These are phyloP conservation scores for Actinia tenebrosa DNA, from an alignment of 64 coral and sea anemone genomes.

Conservation along the genomic window DNA sequence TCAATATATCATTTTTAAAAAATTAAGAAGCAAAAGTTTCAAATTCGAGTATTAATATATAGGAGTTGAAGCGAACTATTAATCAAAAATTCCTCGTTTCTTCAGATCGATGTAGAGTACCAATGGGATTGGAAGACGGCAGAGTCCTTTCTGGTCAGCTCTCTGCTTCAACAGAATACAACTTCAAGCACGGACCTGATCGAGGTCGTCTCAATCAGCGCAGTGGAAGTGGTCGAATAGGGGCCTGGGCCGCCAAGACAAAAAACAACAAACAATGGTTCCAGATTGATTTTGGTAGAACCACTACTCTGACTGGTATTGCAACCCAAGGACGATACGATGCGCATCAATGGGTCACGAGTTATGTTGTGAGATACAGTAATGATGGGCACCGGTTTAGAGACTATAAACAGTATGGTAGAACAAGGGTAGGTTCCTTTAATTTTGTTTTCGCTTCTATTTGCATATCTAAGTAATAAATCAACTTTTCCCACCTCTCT, in stretches of 20 bases:
- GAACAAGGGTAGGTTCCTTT: conserved; percentile 22
- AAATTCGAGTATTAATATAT: too few species aligned
- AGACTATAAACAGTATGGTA: conserved; percentile 47
- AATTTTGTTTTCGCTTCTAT: too few species aligned
- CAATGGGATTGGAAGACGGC: conserved; percentile 51
- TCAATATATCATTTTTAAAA: too few species aligned
- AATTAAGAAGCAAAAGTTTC: too few species aligned
- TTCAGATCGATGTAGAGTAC: conserved; percentile 36
- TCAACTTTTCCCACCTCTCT: too few species aligned
- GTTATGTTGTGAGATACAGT: conserved; percentile 35
- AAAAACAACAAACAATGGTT: conserved; percentile 40
- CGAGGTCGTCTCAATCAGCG: conserved; percentile 47
- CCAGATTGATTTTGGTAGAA: conserved; percentile 43
- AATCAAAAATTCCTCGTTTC: not conserved
- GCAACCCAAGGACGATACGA: conserved; percentile 56
- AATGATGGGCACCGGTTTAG: conserved; percentile 24
- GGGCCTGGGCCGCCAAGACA: conserved; percentile 47
- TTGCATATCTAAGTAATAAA: too few species aligned
- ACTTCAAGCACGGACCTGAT: conserved; percentile 58
- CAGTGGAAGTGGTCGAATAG: conserved; percentile 29
- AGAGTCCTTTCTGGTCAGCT: conserved; percentile 40
- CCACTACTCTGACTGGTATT: conserved; percentile 41
- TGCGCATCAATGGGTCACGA: conserved; percentile 46
- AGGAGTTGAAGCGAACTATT: not conserved
- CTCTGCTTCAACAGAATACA: conserved; percentile 40